Evolutionary conservation across 2,888 invertebrate genomes (phyloP), one percentile per base, ranked within the genome.

Genomic region (Siphonodentalium dalli): DNA sequence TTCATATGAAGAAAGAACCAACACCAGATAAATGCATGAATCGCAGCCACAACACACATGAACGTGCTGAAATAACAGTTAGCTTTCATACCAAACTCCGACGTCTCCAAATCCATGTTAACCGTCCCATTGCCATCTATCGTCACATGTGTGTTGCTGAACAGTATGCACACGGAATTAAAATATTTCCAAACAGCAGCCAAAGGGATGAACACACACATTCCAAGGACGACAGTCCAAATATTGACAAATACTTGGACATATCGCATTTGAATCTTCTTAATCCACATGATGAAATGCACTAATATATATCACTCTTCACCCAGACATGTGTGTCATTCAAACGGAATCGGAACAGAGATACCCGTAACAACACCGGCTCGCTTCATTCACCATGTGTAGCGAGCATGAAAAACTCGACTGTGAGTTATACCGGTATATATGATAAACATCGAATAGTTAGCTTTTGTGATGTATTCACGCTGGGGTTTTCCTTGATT

Each of bases 11-110:
- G 27, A 27, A 50, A 51, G 37, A 52, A 64, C 61, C 64, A 64
- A 35, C 57, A 58, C 64, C 64, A 65, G 11, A 65, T 62, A 34
- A 65, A 60, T 2, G 65, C 59, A 28, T 65, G 61, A 21, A 62
- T 58, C 8, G 43, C 43, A 1, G 52, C 60, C 3, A 56, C 42
- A 11, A 65, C 51, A 6, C 58, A 43, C 2, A 47, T 24, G 27
- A 54, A 65, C 7, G 55, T 65, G 2, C 48, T 38, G 37, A 42
- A 62, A 18, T 39, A 28, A 51, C 65, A 65, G 15, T 42, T 26
- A 3, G 42, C 27, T 18, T 37, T 21, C n/a, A 42, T 18, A 2
- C 62, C 60, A 58, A 58, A 62, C 18, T 38, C 35, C 4, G 65
- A 51, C 21, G 28, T 8, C 8, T 27, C 35, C 43, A 27, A 37